These are phyloP conservation scores for Lepidonotus clava DNA, from an alignment of 2,888 invertebrate genomes.

Conservation along the genomic window DNA sequence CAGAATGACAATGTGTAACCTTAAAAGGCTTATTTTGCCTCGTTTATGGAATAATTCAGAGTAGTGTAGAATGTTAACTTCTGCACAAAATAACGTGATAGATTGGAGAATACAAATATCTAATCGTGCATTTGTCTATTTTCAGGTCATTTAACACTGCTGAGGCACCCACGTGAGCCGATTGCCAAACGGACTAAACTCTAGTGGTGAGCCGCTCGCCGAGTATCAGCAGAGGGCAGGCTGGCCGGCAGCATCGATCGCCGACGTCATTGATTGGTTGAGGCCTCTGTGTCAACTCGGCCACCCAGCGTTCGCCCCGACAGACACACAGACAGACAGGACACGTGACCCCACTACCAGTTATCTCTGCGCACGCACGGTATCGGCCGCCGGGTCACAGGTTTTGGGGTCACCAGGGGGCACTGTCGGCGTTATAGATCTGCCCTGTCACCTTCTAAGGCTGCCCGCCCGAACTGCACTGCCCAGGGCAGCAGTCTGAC, in stretches of 20 bases:
- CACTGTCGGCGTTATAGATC: background rate
- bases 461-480: background rate
- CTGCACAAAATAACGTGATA: no score
- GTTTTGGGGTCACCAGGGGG: background rate
- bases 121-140: no score
- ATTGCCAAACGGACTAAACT: background rate
- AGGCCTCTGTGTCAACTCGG: constrained; percentile 18
- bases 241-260: constrained; percentile 18
- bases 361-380: background rate
- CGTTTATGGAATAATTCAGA: no score
- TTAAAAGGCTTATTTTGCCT: no score
- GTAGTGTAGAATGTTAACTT: no score
- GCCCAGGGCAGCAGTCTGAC: no score
- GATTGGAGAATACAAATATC: no score
- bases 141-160: background rate
- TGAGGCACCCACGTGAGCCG: background rate
- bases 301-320: background rate
- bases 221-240: background rate
- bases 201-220: background rate
- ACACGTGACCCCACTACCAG: background rate
- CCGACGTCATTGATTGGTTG: constrained; percentile 23
- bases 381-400: background rate
- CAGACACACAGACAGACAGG: background rate
- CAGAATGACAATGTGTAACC: no score
- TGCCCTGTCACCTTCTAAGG: background rate